These are phyloP conservation scores for Saccopteryx leptura DNA, from an alignment of 2,113 vertebrate species.

Conservation along the genomic window DNA sequence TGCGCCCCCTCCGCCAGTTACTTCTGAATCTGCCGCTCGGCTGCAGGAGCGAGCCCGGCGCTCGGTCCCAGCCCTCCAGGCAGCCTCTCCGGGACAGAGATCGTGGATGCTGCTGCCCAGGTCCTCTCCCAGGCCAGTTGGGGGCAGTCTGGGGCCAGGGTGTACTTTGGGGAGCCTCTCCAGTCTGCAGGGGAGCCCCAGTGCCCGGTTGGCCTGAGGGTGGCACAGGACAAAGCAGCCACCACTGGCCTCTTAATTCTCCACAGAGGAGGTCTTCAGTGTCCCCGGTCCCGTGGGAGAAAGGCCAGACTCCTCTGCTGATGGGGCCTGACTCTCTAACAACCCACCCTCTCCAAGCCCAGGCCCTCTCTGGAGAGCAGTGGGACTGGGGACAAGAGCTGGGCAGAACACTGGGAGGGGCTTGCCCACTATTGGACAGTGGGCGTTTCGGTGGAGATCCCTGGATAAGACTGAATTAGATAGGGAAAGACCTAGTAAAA, in stretches of 20 bases:
- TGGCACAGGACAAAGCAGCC: neutral
- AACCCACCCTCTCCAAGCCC: neutral
- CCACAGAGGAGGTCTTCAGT: neutral
- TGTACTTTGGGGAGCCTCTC: constrained; percentile 1
- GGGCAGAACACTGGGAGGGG: neutral
- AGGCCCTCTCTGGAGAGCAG: neutral
- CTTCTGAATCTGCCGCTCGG: neutral
- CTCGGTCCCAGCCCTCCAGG: neutral
- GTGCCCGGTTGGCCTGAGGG: neutral
- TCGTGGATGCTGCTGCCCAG: neutral
- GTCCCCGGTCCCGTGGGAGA: neutral
- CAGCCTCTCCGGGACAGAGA: neutral
- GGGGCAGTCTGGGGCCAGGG: constrained; percentile 74
- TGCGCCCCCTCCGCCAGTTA: neutral
- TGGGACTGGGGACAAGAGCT: neutral
- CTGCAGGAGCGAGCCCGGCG: neutral
- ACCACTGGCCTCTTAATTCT: neutral
- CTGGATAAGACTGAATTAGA: neutral
- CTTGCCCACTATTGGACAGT: neutral
- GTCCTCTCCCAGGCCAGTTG: constrained; percentile 13
- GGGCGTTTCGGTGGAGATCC: neutral
- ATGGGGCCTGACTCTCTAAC: neutral
- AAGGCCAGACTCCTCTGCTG: neutral
- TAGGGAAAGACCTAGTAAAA: neutral
- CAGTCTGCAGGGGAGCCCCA: neutral